These are phyloP conservation scores for Acanthiza pusilla DNA, from an alignment of 2,797 vertebrate species.

Conservation along the genomic window DNA sequence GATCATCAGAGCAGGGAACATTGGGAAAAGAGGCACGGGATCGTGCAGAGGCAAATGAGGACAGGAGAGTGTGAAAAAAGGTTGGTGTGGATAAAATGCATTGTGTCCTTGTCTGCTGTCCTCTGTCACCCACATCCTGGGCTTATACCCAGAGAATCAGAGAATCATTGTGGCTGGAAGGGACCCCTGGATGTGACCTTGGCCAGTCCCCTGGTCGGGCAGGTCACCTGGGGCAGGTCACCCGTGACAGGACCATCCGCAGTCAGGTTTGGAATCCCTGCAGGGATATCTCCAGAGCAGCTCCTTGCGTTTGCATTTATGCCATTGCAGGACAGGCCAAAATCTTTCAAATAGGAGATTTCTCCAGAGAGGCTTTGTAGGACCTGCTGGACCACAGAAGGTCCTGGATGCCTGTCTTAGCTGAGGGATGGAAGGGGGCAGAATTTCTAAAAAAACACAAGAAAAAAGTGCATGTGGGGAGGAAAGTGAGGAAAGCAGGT, in stretches of 20 bases:
- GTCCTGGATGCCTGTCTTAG: neutral
- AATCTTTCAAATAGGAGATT: neutral
- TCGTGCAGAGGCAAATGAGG: neutral
- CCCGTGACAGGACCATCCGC: neutral
- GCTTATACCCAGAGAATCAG: neutral
- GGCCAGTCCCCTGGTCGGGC: neutral
- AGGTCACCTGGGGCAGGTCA: neutral
- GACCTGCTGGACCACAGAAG: neutral
- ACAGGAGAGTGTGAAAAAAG: neutral
- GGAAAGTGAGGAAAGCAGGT: neutral
- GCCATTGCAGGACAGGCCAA: neutral
- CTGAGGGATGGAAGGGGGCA: neutral
- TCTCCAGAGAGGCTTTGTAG: neutral
- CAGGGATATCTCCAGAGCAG: neutral
- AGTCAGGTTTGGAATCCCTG: neutral
- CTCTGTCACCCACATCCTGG: neutral
- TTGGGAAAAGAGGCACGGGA: neutral
- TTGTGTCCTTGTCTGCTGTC: neutral
- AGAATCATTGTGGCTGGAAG: neutral
- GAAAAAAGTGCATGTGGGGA: neutral
- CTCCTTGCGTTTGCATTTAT: neutral
- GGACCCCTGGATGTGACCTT: neutral
- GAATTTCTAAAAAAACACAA: neutral
- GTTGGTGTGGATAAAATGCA: neutral
- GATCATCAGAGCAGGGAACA: neutral